Percentiles rank a stretch among this genome's conserved stretches.
Evolutionary conservation across 1,140 invertebrate genomes (phyloP).

Genomic region (Drosophila quadrilineata): DNA sequence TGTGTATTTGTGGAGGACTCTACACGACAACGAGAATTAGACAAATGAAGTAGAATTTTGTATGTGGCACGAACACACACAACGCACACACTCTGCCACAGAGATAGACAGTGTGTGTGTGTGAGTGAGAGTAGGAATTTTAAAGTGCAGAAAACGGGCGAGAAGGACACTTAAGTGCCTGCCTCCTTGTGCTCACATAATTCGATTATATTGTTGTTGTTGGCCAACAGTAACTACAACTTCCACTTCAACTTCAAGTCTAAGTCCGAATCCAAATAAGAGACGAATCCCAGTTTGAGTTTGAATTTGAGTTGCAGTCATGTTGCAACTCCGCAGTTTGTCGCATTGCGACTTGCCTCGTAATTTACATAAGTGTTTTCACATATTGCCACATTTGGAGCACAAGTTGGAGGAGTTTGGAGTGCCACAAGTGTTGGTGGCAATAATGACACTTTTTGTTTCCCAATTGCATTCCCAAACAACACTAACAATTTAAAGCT

Average conservation of each 20-base stretch:
- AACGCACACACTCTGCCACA: conserved; percentile 9
- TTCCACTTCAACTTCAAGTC: background rate
- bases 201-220: conserved; percentile 51
- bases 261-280: conserved; percentile 9
- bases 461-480: conserved; percentile 23
- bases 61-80: conserved; percentile 44
- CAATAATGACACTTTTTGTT: conserved; percentile 53
- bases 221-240: background rate
- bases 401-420: no score
- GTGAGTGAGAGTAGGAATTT: conserved; percentile 13
- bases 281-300: background rate
- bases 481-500: conserved; percentile 1
- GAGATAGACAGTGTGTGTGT: no score
- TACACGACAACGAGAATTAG: conserved; percentile 63
- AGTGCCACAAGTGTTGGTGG: conserved; percentile 37
- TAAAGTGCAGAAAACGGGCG: conserved; percentile 43
- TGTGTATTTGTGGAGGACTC: conserved; percentile 48
- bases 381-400: conserved; percentile 24
- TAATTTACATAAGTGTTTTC: conserved; percentile 52
- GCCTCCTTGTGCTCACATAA: conserved; percentile 63
- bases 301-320: conserved; percentile 3
- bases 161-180: conserved; percentile 69
- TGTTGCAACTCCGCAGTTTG: conserved; percentile 21
- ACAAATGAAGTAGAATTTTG: conserved; percentile 76
- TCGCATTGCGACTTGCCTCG: conserved; percentile 31